Base-by-base conservation (phyloP, 2,113 vertebrate genomes). In the Brachyhypopomus gauderio region DNA sequence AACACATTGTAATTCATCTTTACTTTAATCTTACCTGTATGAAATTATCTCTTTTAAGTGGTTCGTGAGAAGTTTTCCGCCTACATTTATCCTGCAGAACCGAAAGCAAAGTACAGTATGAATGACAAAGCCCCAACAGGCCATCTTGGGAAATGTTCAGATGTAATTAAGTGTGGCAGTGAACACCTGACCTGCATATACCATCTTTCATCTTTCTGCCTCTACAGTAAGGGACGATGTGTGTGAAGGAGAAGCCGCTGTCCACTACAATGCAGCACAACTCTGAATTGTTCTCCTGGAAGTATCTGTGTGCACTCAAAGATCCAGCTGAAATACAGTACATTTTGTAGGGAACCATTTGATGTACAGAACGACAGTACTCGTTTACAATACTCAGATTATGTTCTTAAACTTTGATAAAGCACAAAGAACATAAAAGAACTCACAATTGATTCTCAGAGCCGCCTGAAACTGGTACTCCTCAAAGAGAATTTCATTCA, bases 401-500 rank as follows among this genome's bases (percentile, higher is more conserved):
- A 14, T 9, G 27, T 55, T 34, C 27, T 74, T 58, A 34, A 72
- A 19, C 25, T 55, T 30, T 73, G 25, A 58, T 8, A 34, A 20
- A 30, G 9, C 45, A 52, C 45, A 52, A 45, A 64, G 12, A 72
- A 73, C 14, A 16, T 27, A 30, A 20, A 48, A 55, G 22, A 70
- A 93, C 94, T 93, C 80, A 98, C 98, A 92, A 73, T 98, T 98
- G 77, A 95, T 95, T 88, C 97, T 90, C 77, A 98, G 94, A 72
- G 95, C 97, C 12, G 97, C 95, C 90, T 98, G 97, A 89, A 99
- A 99, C 3, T 98, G 98, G 86, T 99, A 99, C 88, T 99, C 98
- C 91, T 99, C 98, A 91, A 99, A 99, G 4, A 99, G 89, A 80
- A 99, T 99, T 95, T 99, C 98, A 87, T 98, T 99, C 97, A 99